Evolutionary conservation across 2,888 invertebrate genomes (phyloP).

Genomic region (Synergus japonicus): DNA sequence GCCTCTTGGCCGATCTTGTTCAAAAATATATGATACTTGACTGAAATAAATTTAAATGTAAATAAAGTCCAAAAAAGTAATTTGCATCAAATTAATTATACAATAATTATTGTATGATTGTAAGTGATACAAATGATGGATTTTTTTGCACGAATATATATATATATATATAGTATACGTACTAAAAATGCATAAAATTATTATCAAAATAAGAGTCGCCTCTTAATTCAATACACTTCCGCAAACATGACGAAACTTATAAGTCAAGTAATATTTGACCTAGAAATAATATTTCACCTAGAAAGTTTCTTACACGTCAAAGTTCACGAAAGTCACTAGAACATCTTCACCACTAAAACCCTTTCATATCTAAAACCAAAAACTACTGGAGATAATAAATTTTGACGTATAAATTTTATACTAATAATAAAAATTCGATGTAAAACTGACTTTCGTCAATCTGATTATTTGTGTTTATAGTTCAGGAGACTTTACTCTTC

Average conservation of each 20-base stretch:
- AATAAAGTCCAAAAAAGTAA: too few species aligned
- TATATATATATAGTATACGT: background rate
- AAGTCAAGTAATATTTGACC: too few species aligned
- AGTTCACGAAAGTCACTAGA: background rate
- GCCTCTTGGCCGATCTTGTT: constrained; percentile 51
- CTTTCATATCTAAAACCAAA: background rate
- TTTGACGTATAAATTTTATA: background rate
- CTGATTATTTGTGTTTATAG: background rate
- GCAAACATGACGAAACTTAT: background rate
- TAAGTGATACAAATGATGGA: background rate
- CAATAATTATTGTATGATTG: too few species aligned
- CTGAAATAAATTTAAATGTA: too few species aligned
- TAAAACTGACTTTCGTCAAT: background rate
- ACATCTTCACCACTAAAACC: background rate
- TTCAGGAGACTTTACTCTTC: background rate
- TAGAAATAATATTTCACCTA: too few species aligned
- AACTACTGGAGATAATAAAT: background rate
- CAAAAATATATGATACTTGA: too few species aligned
- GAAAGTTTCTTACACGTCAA: background rate
- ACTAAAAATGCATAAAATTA: background rate
- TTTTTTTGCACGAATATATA: background rate
- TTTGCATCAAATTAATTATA: too few species aligned
- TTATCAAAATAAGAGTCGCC: background rate
- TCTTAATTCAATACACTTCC: background rate
- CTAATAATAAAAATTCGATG: background rate